Percentiles rank a stretch among this genome's conserved stretches.
These are phyloP conservation scores for Galagoides demidoff DNA, from an alignment of 2,797 vertebrate genomes.

Conservation along the genomic window DNA sequence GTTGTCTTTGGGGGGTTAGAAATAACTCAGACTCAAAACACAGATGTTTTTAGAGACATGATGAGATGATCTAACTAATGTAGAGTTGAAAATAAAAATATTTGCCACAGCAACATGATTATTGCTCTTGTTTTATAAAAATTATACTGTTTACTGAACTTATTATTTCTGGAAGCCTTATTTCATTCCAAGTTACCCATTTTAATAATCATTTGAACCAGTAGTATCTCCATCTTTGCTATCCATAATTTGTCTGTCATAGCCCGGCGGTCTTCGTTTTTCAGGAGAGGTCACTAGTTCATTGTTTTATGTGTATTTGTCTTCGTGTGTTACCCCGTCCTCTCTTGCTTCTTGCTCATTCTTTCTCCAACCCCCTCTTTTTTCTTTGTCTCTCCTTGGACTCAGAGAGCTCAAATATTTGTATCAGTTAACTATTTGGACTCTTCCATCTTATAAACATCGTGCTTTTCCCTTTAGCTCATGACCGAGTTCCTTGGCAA, in stretches of 20 bases:
- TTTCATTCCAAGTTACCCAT: not conserved
- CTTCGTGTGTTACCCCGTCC: not conserved
- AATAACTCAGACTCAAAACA: constrained; percentile 6
- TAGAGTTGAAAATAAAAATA: not conserved
- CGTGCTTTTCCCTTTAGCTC: constrained; percentile 60
- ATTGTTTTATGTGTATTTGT: not conserved
- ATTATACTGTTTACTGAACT: no score
- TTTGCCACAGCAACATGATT: not conserved
- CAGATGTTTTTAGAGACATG: not conserved
- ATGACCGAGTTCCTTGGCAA: constrained; percentile 46
- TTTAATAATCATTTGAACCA: not conserved
- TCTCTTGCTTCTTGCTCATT: not conserved
- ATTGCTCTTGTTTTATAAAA: not conserved
- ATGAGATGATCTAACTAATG: not conserved
- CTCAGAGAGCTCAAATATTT: not conserved
- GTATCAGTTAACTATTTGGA: not conserved
- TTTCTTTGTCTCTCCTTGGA: not conserved
- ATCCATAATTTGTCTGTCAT: not conserved
- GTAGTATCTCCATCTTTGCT: not conserved
- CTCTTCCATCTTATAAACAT: constrained; percentile 26
- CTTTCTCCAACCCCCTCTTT: no score
- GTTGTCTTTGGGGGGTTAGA: not conserved
- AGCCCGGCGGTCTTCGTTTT: not conserved
- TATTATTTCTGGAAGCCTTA: not conserved
- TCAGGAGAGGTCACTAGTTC: not conserved